Percentiles rank a stretch among this genome's conserved stretches.
phyloP scores from a whole-genome alignment of 2,113 vertebrate species.

The Anarhynchus alexandrinus region DNA sequence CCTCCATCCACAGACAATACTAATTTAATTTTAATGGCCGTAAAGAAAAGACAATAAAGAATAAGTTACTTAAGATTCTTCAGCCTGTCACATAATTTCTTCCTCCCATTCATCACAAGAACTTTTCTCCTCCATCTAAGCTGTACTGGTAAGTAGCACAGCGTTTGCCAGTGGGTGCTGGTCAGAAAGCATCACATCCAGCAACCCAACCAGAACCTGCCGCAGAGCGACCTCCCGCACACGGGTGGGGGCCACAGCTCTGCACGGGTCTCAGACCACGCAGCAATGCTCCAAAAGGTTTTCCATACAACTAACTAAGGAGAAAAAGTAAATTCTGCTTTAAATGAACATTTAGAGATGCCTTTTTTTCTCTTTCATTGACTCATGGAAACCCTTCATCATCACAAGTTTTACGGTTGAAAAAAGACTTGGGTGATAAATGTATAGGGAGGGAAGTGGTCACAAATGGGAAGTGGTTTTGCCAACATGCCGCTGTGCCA shows the following conservation, averaged over 20 bases:
- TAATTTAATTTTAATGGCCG: background rate
- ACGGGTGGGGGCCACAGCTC: background rate
- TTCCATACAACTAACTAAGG: background rate
- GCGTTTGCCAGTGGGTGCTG: background rate
- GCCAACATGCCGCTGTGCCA: background rate
- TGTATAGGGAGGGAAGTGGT: background rate
- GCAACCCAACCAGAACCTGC: background rate
- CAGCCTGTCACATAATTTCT: background rate
- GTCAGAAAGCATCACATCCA: background rate
- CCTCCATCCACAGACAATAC: background rate
- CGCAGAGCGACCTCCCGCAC: background rate
- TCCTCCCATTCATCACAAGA: background rate
- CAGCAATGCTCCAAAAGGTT: background rate
- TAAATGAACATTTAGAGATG: background rate
- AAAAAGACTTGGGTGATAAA: background rate
- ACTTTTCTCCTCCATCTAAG: background rate
- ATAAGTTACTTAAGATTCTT: background rate
- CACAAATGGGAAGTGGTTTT: background rate
- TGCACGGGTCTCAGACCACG: accelerated
- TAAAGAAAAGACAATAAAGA: background rate
- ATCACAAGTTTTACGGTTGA: background rate
- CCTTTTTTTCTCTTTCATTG: background rate
- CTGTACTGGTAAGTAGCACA: background rate
- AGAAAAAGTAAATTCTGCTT: background rate
- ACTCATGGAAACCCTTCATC: background rate